Percentiles rank a stretch among this genome's conserved stretches.
phyloP scores from a whole-genome alignment of 2,888 invertebrate species.

The Sipha maydis region DNA sequence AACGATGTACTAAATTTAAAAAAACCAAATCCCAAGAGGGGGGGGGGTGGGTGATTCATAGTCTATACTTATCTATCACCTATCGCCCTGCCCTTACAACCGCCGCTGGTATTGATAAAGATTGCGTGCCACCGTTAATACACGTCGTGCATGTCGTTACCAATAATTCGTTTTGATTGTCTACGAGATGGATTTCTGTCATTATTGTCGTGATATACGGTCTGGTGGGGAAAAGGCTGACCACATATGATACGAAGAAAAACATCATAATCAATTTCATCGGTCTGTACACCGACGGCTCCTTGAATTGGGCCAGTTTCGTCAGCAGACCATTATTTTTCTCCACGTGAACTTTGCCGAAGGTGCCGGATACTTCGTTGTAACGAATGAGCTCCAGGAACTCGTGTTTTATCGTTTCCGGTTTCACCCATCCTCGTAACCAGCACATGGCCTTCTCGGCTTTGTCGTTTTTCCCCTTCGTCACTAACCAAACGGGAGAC shows the following conservation, averaged over 20 bases:
- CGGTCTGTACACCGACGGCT: conserved; percentile 71
- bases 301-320: conserved; percentile 67
- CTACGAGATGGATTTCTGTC: neutral
- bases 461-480: conserved; percentile 68
- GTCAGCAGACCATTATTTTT: conserved; percentile 64
- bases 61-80: too few species aligned
- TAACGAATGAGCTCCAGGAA: conserved; percentile 70
- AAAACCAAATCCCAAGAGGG: too few species aligned
- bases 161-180: conserved; percentile 22
- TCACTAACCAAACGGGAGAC: neutral
- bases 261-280: conserved; percentile 70
- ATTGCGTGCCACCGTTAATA: too few species aligned
- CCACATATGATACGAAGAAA: conserved; percentile 71
- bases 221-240: conserved; percentile 69
- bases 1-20: too few species aligned
- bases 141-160: neutral
- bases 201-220: conserved; percentile 66
- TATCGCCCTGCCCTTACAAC: too few species aligned
- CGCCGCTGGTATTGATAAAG: too few species aligned
- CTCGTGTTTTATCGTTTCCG: conserved; percentile 70
- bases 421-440: conserved; percentile 71
- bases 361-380: conserved; percentile 68
- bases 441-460: conserved; percentile 71
- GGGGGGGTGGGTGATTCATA: too few species aligned
- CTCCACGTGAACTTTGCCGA: neutral